Evolutionary conservation across 2,113 vertebrate genomes (phyloP).

Genomic region (Silurus glanis): DNA sequence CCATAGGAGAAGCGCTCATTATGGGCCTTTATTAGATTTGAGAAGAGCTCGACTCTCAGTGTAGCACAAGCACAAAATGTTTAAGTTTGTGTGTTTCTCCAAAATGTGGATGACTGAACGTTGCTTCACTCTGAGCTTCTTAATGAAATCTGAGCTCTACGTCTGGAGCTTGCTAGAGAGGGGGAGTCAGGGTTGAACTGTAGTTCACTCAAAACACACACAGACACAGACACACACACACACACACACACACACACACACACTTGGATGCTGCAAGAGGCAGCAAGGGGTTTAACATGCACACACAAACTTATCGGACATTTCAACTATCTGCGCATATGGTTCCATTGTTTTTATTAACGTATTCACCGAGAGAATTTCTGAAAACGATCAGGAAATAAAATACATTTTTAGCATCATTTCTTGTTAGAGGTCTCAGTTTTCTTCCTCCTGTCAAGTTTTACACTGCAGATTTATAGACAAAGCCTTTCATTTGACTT

Average conservation of each 20-base stretch:
- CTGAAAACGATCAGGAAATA: not conserved
- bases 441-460: conserved; percentile 15
- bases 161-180: conserved; percentile 43
- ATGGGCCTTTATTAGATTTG: conserved; percentile 45
- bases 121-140: conserved; percentile 33
- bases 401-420: not conserved
- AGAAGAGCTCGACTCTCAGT: conserved; percentile 16
- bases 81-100: conserved; percentile 17
- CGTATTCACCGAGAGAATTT: not conserved
- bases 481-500: conserved; percentile 17
- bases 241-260: conserved; percentile 39
- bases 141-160: conserved; percentile 54
- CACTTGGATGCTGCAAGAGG: conserved; percentile 33
- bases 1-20: conserved; percentile 32
- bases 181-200: conserved; percentile 54
- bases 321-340: not conserved
- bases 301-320: not conserved
- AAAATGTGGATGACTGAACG: conserved; percentile 9
- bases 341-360: conserved; percentile 1
- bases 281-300: conserved; percentile 33
- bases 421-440: not conserved
- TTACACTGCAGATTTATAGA: conserved; percentile 24
- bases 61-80: conserved; percentile 7
- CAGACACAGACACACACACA: conserved; percentile 26
- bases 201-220: conserved; percentile 51